Base-by-base conservation (phyloP, 2,888 invertebrate genomes). In the Automeris io region DNA sequence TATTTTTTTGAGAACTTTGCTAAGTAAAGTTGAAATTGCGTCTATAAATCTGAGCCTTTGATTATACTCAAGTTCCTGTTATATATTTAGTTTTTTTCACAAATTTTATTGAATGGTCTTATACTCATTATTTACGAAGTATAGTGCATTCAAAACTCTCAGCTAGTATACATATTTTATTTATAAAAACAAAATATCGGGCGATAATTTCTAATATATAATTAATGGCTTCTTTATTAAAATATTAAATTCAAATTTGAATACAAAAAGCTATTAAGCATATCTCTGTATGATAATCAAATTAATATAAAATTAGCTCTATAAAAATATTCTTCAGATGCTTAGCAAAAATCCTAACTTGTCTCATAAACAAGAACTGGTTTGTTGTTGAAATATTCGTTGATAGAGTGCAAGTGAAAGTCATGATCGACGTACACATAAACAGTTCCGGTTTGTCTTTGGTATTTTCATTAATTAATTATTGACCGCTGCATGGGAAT, bases 391-490 rank as follows among this genome's bases (percentile, higher is more conserved):
- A 70, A 80, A 76, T 82, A 78, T 81, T 74, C 67, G 72, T 68
- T 75, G 79, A 80, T 79, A 68, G 75, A 79, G 74, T 80, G 77
- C 67, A 74, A 83, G 85, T 83, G 85, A 85, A 85, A 85, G 85
- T 82, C 71, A 76, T 75, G 73, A 79, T 74, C 70, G 67, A 61
- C 69, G 76, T 75, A 70, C 66, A 66, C 58, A 62, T 67, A 73
- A 72, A 74, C 63, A 79, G 77, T 80, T 81, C 79, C 82, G 81
- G 80, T 74, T 78, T 70, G 67, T 70, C 68, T 68, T 46, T 57
- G 53, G 57, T 64, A 68, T 68, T 64, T 57, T 61, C 51, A 59
- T 64, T 73, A 68, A 74, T 73, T 69, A 70, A 57, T 61, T 53
- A 57, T 52, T 57, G 46, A 47, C 49, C 51, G 33, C 47, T 45